These are phyloP conservation scores for Prolemur simus DNA, from an alignment of 2,113 vertebrate species.

Conservation along the genomic window DNA sequence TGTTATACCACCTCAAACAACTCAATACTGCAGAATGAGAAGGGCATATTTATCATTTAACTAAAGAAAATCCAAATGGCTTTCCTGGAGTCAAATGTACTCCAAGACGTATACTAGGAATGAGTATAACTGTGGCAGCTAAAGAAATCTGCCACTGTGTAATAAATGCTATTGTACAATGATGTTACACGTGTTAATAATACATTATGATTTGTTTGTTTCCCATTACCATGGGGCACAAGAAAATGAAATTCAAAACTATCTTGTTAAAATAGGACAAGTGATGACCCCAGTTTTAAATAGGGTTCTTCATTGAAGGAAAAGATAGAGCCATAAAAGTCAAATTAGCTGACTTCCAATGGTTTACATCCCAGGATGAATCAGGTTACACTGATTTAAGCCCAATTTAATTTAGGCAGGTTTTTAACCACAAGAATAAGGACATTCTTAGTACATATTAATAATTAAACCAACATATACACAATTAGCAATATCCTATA, in stretches of 20 bases:
- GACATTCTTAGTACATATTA: conserved; percentile 90
- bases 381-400: conserved; percentile 86
- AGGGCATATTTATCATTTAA: conserved; percentile 27
- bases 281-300: conserved; percentile 84
- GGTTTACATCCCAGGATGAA: conserved; percentile 88
- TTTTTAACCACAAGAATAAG: conserved; percentile 90
- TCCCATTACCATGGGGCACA: conserved; percentile 59
- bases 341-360: conserved; percentile 86
- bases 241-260: conserved; percentile 77
- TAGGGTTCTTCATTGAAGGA: conserved; percentile 84
- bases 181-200: not conserved
- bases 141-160: conserved; percentile 5
- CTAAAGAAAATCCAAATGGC: conserved; percentile 47
- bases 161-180: not conserved
- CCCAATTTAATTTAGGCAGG: conserved; percentile 90
- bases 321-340: conserved; percentile 84
- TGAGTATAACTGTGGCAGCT: conserved; percentile 37
- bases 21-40: conserved; percentile 14
- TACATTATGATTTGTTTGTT: conserved; percentile 42
- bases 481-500: conserved; percentile 88
- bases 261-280: conserved; percentile 76
- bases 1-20: conserved; percentile 29
- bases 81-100: conserved; percentile 54
- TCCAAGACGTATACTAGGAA: conserved; percentile 52
- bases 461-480: conserved; percentile 93